A percentile compares a stretch with the other conserved stretches of the same genome.
Conservation (phyloP, 2,113 vertebrate species). For the Petromus typicus region DNA sequence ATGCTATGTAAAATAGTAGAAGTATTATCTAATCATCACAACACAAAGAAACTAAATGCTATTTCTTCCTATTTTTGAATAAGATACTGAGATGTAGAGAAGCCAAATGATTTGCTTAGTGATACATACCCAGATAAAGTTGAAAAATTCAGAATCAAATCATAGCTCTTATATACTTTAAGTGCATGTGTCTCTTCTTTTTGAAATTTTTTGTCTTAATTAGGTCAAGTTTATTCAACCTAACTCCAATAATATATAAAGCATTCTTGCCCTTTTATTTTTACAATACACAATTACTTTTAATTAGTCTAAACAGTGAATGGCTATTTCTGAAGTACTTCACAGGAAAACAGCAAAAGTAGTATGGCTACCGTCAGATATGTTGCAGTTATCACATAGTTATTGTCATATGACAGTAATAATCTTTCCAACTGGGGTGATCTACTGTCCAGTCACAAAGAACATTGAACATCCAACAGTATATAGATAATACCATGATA, state of each 20-base stretch:
- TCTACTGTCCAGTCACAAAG: not conserved
- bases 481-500: fast-evolving
- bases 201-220: not conserved
- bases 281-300: not conserved
- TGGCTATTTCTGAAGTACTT: not conserved
- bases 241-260: not conserved
- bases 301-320: not conserved
- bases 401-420: not conserved
- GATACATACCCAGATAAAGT: not conserved
- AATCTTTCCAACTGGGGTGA: not conserved
- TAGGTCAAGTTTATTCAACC: constrained; percentile 28
- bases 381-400: not conserved
- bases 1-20: constrained; percentile 5
- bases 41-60: not conserved
- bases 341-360: not conserved
- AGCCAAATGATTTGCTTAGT: not conserved
- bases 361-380: not conserved
- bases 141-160: not conserved
- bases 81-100: not conserved
- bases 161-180: not conserved
- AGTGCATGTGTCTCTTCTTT: not conserved
- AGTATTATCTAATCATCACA: not conserved
- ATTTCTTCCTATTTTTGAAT: not conserved
- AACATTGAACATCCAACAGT: not conserved
- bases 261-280: not conserved